Conservation (phyloP, 2,888 invertebrate genomes). For the Lasius platythorax region DNA sequence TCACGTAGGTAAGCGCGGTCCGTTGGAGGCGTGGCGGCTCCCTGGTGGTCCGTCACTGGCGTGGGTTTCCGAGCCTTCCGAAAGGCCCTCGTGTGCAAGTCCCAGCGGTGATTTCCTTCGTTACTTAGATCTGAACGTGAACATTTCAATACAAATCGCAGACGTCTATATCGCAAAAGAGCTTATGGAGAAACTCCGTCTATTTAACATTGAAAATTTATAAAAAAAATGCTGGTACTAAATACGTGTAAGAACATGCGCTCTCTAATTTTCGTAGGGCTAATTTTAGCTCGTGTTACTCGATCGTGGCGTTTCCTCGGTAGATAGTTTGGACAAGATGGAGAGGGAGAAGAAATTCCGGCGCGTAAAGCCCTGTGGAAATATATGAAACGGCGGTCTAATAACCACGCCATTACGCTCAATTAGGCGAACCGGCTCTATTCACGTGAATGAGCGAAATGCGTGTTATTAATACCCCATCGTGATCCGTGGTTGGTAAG, state of each 20-base stretch:
- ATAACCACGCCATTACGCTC: conserved; percentile 62
- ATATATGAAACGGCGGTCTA: conserved; percentile 58
- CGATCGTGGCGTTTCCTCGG: neutral
- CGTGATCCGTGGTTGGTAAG: conserved; percentile 64
- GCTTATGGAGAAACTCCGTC: neutral
- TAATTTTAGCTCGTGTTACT: neutral
- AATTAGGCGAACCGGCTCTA: conserved; percentile 65
- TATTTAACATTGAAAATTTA: neutral
- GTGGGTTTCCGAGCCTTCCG: conserved; percentile 66
- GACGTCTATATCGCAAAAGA: neutral
- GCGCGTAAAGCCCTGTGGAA: conserved; percentile 51
- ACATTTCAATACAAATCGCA: neutral
- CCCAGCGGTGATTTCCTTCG: conserved; percentile 12
- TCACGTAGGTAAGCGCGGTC: conserved; percentile 78
- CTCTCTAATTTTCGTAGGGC: neutral
- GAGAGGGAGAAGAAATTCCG: neutral
- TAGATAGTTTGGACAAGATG: conserved; percentile 2
- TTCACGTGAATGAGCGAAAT: conserved; percentile 56
- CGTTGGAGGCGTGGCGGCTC: conserved; percentile 83
- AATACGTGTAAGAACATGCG: neutral
- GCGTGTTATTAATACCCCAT: conserved; percentile 71
- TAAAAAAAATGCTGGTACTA: neutral
- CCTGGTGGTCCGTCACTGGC: conserved; percentile 84
- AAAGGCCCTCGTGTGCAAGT: conserved; percentile 27
- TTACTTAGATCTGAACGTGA: neutral